Conservation (phyloP, 30 jellyfish, hydroid and myxozoan genomes). For the Pelagia noctiluca region DNA sequence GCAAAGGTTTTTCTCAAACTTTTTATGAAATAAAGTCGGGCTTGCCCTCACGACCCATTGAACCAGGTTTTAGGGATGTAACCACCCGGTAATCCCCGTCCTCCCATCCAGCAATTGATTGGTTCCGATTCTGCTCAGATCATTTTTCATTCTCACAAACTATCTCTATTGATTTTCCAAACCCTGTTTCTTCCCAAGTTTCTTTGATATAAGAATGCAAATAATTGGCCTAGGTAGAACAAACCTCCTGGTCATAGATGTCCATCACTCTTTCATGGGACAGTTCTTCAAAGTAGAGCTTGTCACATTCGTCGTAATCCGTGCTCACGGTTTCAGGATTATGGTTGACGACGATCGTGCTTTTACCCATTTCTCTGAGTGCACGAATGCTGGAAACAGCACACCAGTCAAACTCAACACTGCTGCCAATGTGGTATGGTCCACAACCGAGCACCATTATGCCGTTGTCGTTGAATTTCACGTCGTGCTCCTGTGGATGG, state of each 20-base stretch:
- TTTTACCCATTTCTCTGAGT: constrained; percentile 58
- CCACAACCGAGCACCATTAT: constrained; percentile 88
- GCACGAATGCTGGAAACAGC: constrained; percentile 78
- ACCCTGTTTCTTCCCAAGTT: no score
- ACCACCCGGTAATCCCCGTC: no score
- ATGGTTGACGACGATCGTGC: constrained; percentile 79
- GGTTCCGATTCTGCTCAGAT: no score
- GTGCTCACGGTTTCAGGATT: constrained; percentile 88
- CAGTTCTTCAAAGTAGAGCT: constrained; percentile 69
- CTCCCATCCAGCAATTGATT: no score
- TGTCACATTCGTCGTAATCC: constrained; percentile 77
- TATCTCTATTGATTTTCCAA: no score
- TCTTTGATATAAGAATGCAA: not conserved
- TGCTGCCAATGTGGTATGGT: constrained; percentile 82
- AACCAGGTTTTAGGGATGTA: no score
- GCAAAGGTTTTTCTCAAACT: no score
- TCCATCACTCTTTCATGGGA: constrained; percentile 78
- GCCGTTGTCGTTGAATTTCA: constrained; percentile 62
- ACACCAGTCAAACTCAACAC: constrained; percentile 89
- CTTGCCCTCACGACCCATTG: no score
- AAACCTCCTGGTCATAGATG: constrained; percentile 72
- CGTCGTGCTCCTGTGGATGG: constrained; percentile 64
- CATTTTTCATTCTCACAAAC: no score
- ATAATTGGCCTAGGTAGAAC: not conserved
- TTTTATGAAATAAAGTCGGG: no score